A percentile compares a stretch with the other conserved stretches of the same genome.
Conservation (phyloP, 2,113 vertebrate species). For the Alectura lathami region DNA sequence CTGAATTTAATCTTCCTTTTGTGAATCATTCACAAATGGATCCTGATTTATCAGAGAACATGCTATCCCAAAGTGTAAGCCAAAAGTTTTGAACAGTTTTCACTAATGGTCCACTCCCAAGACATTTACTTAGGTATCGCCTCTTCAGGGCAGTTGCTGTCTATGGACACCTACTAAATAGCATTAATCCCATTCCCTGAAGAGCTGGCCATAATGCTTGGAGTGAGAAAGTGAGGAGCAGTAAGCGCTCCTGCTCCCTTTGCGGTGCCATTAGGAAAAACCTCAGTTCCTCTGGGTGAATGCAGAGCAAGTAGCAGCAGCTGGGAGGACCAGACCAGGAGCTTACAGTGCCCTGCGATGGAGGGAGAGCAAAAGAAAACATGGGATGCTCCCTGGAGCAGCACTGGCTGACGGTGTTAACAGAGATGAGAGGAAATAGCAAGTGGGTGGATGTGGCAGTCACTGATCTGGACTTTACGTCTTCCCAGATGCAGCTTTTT, state of each 20-base stretch:
- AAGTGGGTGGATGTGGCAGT: background rate
- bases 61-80: background rate
- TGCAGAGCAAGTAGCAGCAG: background rate
- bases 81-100: background rate
- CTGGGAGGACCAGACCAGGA: background rate
- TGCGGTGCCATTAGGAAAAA: background rate
- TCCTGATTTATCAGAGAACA: background rate
- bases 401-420: background rate
- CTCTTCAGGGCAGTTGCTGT: background rate
- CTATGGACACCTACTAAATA: background rate
- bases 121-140: background rate
- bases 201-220: background rate
- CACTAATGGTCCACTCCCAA: background rate
- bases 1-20: background rate
- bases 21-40: background rate
- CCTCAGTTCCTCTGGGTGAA: background rate
- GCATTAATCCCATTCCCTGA: background rate
- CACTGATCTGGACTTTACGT: accelerated
- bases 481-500: background rate
- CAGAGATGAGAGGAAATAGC: background rate
- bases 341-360: background rate
- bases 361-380: accelerated
- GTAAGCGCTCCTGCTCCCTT: background rate
- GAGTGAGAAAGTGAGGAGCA: background rate
- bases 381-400: accelerated